phyloP scores from a whole-genome alignment of 2,888 invertebrate genomes.

The Anthophora plumipes region DNA sequence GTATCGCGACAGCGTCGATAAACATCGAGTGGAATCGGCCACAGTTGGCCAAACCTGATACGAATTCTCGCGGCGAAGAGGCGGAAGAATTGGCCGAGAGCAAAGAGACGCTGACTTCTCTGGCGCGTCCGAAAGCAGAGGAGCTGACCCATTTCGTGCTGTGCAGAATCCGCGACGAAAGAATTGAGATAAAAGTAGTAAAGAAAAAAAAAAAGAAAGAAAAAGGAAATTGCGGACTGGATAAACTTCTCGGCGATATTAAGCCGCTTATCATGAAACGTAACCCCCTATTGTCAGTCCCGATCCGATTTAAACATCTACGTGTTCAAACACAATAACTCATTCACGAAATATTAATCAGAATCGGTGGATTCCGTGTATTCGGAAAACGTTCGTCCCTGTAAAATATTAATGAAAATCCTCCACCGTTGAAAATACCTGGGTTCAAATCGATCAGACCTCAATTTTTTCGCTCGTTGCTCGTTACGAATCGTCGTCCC shows the following conservation, averaged over 20 bases:
- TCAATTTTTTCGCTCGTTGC: background rate
- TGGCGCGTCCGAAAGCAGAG: background rate
- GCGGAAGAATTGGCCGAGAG: conserved; percentile 18
- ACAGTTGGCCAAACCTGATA: conserved; percentile 15
- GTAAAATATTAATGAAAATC: conserved; percentile 45
- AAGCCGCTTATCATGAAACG: conserved; percentile 53
- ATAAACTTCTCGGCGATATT: conserved; percentile 54
- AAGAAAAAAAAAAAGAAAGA: no score
- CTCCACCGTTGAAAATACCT: conserved; percentile 1
- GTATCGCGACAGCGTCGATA: background rate
- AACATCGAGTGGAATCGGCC: background rate
- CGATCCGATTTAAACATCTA: conserved; percentile 51
- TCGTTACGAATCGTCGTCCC: conserved; percentile 1
- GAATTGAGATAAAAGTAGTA: conserved; percentile 27
- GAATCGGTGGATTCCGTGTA: conserved; percentile 14
- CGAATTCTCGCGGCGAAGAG: conserved; percentile 5
- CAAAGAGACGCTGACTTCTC: conserved; percentile 9
- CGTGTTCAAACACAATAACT: conserved; percentile 41
- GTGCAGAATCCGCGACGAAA: conserved; percentile 12
- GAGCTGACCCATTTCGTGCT: conserved; percentile 33
- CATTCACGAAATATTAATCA: conserved; percentile 50
- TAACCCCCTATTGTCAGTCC: conserved; percentile 39
- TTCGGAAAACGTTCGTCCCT: conserved; percentile 19
- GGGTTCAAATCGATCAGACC: background rate
- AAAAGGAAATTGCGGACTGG: conserved; percentile 43